These are phyloP conservation scores for Brenthis ino DNA, from an alignment of 2,888 invertebrate species.

Conservation along the genomic window DNA sequence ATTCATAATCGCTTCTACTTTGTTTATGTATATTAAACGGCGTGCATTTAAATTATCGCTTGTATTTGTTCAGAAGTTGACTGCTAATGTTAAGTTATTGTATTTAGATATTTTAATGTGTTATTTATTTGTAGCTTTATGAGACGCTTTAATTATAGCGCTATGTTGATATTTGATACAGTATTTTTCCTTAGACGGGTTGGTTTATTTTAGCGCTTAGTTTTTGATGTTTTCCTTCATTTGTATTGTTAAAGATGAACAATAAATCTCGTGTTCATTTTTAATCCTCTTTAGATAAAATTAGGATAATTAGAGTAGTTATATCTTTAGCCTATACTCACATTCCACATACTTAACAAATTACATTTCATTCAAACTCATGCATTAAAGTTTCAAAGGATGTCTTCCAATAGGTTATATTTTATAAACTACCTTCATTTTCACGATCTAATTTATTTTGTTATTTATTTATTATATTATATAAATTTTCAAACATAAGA, in stretches of 20 bases:
- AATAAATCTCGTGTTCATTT: slow-evolving; percentile 59
- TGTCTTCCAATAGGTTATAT: slow-evolving; percentile 80
- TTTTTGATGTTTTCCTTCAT: slow-evolving; percentile 39
- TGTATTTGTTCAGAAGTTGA: slow-evolving; percentile 72
- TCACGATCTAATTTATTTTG: slow-evolving; percentile 15
- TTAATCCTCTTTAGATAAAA: slow-evolving; percentile 50
- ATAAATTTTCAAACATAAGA: slow-evolving; percentile 4
- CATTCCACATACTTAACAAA: slow-evolving; percentile 57
- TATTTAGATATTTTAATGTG: slow-evolving; percentile 81
- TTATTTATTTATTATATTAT: slow-evolving; percentile 14
- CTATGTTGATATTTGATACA: slow-evolving; percentile 59
- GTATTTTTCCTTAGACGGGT: slow-evolving; percentile 71
- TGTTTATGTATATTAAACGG: slow-evolving; percentile 21
- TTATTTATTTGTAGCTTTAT: slow-evolving; percentile 82
- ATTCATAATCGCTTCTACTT: slow-evolving; percentile 16
- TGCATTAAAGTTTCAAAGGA: slow-evolving; percentile 61
- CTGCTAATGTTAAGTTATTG: slow-evolving; percentile 81
- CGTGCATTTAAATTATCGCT: slow-evolving; percentile 38
- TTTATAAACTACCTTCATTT: slow-evolving; percentile 46
- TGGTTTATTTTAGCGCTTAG: slow-evolving; percentile 62
- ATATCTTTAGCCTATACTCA: slow-evolving; percentile 45
- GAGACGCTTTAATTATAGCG: slow-evolving; percentile 71
- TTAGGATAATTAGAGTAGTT: slow-evolving; percentile 41
- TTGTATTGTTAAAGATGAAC: slow-evolving; percentile 43
- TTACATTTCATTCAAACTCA: slow-evolving; percentile 46